Conservation (phyloP, 2,797 vertebrate genomes). For the Meda fulgida region DNA sequence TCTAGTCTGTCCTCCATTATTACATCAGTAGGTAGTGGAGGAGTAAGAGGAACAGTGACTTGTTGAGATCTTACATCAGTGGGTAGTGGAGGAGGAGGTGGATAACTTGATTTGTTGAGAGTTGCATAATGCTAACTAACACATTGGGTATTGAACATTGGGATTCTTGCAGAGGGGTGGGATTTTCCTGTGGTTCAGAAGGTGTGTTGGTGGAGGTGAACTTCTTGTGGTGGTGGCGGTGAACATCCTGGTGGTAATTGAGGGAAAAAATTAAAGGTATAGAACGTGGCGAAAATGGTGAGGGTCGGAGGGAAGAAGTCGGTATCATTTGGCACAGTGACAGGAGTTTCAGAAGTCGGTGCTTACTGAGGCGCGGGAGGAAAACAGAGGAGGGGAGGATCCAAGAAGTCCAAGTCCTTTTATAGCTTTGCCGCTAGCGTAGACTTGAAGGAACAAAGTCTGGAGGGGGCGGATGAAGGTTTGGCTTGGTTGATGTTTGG, state of each 20-base stretch:
- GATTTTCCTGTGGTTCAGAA: constrained; percentile 56
- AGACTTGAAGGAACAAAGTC: constrained; percentile 52
- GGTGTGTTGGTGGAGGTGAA: constrained; percentile 59
- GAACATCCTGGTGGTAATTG: constrained; percentile 34
- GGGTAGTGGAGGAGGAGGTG: neutral
- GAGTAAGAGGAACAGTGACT: constrained; percentile 55
- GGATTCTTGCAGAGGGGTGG: constrained; percentile 45
- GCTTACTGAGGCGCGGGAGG: constrained; percentile 77
- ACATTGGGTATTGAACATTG: constrained; percentile 56
- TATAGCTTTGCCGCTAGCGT: constrained; percentile 56
- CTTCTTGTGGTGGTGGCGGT: constrained; percentile 33
- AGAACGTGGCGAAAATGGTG: constrained; percentile 66
- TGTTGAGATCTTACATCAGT: constrained; percentile 18
- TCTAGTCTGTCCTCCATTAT: constrained; percentile 51
- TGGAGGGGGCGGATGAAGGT: constrained; percentile 31
- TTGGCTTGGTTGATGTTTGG: constrained; percentile 72
- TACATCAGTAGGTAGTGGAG: constrained; percentile 58
- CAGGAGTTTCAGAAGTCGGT: constrained; percentile 73
- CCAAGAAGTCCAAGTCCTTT: constrained; percentile 75
- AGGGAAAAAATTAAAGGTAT: constrained; percentile 12
- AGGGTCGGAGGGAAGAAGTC: constrained; percentile 76
- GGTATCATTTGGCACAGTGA: constrained; percentile 76
- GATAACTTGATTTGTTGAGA: constrained; percentile 1
- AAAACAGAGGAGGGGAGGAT: constrained; percentile 67
- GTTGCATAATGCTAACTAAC: constrained; percentile 47